These are phyloP conservation scores for Furcifer pardalis DNA, from an alignment of 2,797 vertebrate genomes.

Conservation along the genomic window DNA sequence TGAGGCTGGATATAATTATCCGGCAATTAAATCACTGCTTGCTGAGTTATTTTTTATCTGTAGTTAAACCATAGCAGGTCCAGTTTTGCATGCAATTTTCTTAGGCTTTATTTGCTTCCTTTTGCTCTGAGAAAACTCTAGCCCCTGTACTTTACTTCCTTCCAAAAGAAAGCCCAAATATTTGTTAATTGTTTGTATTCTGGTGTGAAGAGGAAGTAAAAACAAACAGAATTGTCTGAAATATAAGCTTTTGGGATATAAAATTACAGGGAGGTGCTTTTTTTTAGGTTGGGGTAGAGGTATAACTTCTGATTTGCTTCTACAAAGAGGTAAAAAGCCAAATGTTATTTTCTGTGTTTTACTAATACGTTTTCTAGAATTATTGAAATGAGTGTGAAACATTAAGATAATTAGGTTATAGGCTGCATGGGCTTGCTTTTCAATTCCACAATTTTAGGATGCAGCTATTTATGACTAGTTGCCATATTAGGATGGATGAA, in stretches of 20 bases:
- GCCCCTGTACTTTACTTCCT: slow-evolving; percentile 30
- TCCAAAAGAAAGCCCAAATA: slow-evolving; percentile 57
- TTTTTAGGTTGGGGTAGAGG: background rate
- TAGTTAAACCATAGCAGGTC: slow-evolving; percentile 60
- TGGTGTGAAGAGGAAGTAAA: slow-evolving; percentile 2
- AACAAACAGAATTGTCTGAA: slow-evolving; percentile 18
- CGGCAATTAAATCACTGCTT: slow-evolving; percentile 55
- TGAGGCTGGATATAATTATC: slow-evolving; percentile 62
- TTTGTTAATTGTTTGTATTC: slow-evolving; percentile 45
- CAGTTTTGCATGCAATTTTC: slow-evolving; percentile 40
- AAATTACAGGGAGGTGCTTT: too few species aligned
- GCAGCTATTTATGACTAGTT: background rate
- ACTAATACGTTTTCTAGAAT: too few species aligned
- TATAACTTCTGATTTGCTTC: background rate
- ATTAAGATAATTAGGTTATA: background rate
- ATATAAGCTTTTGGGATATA: background rate
- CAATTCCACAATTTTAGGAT: background rate
- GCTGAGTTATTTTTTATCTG: slow-evolving; percentile 64
- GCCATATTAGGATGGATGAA: background rate
- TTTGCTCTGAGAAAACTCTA: slow-evolving; percentile 68
- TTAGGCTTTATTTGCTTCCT: slow-evolving; percentile 39
- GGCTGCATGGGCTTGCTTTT: background rate
- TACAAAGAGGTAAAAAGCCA: background rate
- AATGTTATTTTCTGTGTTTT: too few species aligned
- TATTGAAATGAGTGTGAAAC: too few species aligned